phyloP scores from a whole-genome alignment of 2,113 vertebrate genomes.

The Chionodraco myersi region DNA sequence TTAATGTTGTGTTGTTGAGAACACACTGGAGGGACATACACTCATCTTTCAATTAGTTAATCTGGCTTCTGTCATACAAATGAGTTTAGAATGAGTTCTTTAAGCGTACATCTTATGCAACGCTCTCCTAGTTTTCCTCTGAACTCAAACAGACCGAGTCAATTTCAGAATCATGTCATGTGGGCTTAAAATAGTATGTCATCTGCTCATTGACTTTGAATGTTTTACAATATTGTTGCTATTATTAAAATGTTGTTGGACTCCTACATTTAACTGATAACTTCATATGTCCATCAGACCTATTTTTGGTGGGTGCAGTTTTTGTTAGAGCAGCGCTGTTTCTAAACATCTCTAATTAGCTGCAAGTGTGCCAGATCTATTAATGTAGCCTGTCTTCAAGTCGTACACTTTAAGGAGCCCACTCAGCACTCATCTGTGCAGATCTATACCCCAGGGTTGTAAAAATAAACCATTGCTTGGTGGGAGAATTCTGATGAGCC shows the following conservation, averaged over 20 bases:
- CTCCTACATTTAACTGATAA: conserved; percentile 35
- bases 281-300: background rate
- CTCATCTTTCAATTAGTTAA: conserved; percentile 49
- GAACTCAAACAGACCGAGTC: conserved; percentile 16
- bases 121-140: background rate
- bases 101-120: conserved; percentile 6
- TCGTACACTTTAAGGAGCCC: conserved; percentile 52
- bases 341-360: conserved; percentile 59
- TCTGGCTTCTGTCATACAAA: conserved; percentile 25
- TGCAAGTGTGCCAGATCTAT: conserved; percentile 19
- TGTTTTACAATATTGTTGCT: conserved; percentile 38
- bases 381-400: conserved; percentile 52
- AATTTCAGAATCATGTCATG: background rate
- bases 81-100: conserved; percentile 5
- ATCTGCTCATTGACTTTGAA: conserved; percentile 32
- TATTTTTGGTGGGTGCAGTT: conserved; percentile 33
- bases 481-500: conserved; percentile 55
- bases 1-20: conserved; percentile 74
- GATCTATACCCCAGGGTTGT: conserved; percentile 53
- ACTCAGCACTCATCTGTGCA: conserved; percentile 47
- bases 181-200: conserved; percentile 12
- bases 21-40: conserved; percentile 44
- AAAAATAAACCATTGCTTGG: conserved; percentile 33
- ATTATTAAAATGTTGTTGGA: conserved; percentile 33
- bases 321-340: conserved; percentile 39